These are phyloP conservation scores for Chaenocephalus aceratus DNA, from an alignment of 2,113 vertebrate species.

Conservation along the genomic window DNA sequence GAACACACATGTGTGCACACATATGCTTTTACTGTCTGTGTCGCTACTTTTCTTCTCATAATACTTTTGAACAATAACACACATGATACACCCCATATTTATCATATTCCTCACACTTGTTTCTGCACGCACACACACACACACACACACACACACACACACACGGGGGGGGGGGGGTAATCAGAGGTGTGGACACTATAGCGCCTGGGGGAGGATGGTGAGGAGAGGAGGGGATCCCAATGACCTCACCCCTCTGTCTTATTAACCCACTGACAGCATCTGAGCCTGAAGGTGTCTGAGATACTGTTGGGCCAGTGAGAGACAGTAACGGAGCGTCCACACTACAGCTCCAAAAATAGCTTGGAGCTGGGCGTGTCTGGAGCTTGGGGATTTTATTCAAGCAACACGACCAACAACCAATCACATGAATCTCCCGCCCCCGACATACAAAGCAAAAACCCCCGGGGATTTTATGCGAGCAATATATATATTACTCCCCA, in stretches of 20 bases:
- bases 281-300: conserved; percentile 33
- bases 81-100: conserved; percentile 5
- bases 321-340: too few relatives aligned
- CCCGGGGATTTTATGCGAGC: too few relatives aligned
- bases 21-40: conserved; percentile 1
- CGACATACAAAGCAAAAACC: too few relatives aligned
- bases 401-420: too few relatives aligned
- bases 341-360: too few relatives aligned
- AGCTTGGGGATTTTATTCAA: too few relatives aligned
- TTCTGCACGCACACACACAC: not conserved
- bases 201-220: conserved; percentile 57
- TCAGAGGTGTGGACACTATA: conserved; percentile 62
- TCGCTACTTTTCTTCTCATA: not conserved
- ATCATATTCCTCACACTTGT: not conserved
- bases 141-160: too few relatives aligned
- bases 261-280: conserved; percentile 53
- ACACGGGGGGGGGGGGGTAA: not conserved
- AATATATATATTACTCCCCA: too few relatives aligned
- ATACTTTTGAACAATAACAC: conserved; percentile 39
- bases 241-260: conserved; percentile 54
- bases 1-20: conserved; percentile 38
- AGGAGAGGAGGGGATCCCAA: conserved; percentile 42
- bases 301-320: conserved; percentile 9
- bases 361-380: too few relatives aligned
- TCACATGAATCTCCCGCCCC: too few relatives aligned